A percentile compares a stretch with the other conserved stretches of the same genome.
Conservation (phyloP, 2,797 vertebrate genomes). For the Phylloscopus collybita region DNA sequence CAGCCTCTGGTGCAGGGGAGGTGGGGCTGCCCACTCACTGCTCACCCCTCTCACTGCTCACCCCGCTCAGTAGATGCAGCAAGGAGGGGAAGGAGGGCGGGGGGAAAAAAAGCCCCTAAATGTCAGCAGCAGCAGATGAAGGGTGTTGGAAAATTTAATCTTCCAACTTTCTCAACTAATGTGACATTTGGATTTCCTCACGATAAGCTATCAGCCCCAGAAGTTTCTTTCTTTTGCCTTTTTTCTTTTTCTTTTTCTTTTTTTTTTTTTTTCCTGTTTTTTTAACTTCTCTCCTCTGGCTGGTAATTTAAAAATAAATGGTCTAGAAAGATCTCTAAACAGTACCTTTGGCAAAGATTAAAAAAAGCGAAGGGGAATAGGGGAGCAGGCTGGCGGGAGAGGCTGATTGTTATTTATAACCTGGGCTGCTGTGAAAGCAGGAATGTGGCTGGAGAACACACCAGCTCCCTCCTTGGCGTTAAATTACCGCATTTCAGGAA, state of each 20-base stretch:
- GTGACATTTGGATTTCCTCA: slow-evolving; percentile 88
- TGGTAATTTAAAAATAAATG: slow-evolving; percentile 86
- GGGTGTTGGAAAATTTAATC: slow-evolving; percentile 83
- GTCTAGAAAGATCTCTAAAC: slow-evolving; percentile 83
- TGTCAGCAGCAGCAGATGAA: slow-evolving; percentile 84
- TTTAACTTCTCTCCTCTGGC: slow-evolving; percentile 57
- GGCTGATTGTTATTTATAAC: slow-evolving; percentile 69
- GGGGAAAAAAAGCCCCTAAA: slow-evolving; percentile 74
- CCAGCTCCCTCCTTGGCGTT: background rate
- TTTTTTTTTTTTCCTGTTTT: background rate
- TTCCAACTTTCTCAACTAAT: slow-evolving; percentile 82
- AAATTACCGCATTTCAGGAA: background rate
- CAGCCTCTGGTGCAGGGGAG: background rate
- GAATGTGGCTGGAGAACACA: background rate
- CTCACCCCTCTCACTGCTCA: background rate
- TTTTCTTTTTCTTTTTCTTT: background rate
- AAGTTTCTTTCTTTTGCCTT: slow-evolving; percentile 55
- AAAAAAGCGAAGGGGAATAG: slow-evolving; percentile 40
- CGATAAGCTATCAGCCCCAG: slow-evolving; percentile 85
- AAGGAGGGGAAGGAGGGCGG: background rate
- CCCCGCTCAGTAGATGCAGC: background rate
- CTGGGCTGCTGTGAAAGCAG: slow-evolving; percentile 28
- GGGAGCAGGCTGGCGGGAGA: slow-evolving; percentile 30
- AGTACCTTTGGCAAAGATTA: slow-evolving; percentile 79
- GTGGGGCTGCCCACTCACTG: background rate